Evolutionary conservation across 1,140 invertebrate species (phyloP).

Genomic region (Cyphomyrmex costatus): DNA sequence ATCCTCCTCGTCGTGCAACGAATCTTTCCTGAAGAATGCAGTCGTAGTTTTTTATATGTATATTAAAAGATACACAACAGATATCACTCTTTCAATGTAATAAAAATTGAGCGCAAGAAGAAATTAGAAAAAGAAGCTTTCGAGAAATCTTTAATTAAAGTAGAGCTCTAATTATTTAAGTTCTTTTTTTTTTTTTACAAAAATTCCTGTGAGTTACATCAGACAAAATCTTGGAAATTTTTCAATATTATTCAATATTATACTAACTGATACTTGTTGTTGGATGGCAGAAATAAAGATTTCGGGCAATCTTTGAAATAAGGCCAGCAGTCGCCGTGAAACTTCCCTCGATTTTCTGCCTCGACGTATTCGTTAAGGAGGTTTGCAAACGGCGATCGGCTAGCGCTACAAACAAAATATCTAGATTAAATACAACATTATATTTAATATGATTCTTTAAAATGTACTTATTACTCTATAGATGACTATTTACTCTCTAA

Average conservation of each 20-base stretch:
- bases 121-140: slow-evolving; percentile 2
- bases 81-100: too few relatives aligned
- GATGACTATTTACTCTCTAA: neutral
- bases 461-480: neutral
- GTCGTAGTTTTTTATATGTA: neutral
- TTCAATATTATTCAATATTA: too few relatives aligned
- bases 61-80: too few relatives aligned
- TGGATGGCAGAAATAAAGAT: slow-evolving; percentile 90
- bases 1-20: slow-evolving; percentile 59
- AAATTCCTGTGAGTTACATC: neutral
- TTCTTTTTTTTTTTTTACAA: neutral
- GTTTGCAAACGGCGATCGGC: slow-evolving; percentile 92
- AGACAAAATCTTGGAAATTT: neutral
- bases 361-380: slow-evolving; percentile 92
- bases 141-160: neutral
- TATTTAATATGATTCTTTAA: neutral
- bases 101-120: neutral
- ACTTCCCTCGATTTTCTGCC: slow-evolving; percentile 92
- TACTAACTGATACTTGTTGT: slow-evolving; percentile 90
- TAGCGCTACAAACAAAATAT: slow-evolving; percentile 88
- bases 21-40: slow-evolving; percentile 70
- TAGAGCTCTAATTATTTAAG: neutral
- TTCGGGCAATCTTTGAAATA: slow-evolving; percentile 94
- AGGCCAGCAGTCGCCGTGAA: slow-evolving; percentile 93
- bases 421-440: neutral